Percentiles rank a stretch among this genome's conserved stretches.
These are phyloP conservation scores for Lithobates pipiens DNA, from an alignment of 2,797 vertebrate species.

Conservation along the genomic window DNA sequence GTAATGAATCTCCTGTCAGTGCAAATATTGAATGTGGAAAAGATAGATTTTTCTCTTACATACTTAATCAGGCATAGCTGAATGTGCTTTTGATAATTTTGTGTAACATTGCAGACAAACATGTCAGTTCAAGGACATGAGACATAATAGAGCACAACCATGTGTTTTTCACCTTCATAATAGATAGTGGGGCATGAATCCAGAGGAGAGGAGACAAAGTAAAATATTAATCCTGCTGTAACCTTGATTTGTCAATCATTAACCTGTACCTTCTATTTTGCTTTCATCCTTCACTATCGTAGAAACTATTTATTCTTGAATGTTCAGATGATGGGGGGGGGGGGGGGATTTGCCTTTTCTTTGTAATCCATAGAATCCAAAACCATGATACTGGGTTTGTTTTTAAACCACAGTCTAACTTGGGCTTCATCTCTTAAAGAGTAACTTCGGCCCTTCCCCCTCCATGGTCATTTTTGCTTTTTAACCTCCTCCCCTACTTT, in stretches of 20 bases:
- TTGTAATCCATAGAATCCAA: no score
- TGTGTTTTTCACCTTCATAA: conserved; percentile 7
- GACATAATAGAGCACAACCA: conserved; percentile 18
- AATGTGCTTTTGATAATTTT: neutral
- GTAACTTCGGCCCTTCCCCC: no score
- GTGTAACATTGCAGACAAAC: neutral
- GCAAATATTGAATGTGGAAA: neutral
- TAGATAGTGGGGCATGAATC: neutral
- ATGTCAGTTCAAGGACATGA: conserved; percentile 6
- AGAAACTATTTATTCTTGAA: neutral
- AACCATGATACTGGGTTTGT: no score
- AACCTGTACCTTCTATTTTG: neutral
- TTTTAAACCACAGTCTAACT: no score
- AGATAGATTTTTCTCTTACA: neutral
- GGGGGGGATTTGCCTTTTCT: no score
- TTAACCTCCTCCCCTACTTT: no score
- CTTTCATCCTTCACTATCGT: conserved; percentile 20
- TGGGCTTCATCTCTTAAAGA: no score
- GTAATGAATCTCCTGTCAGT: no score
- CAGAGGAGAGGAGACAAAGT: conserved; percentile 40
- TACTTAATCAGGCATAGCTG: neutral
- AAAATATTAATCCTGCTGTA: conserved; percentile 45
- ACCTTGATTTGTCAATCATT: conserved; percentile 48
- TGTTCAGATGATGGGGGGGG: no score
- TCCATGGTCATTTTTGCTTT: no score